Base-by-base conservation (phyloP, 2,113 vertebrate species). In the Chinchilla lanigera region DNA sequence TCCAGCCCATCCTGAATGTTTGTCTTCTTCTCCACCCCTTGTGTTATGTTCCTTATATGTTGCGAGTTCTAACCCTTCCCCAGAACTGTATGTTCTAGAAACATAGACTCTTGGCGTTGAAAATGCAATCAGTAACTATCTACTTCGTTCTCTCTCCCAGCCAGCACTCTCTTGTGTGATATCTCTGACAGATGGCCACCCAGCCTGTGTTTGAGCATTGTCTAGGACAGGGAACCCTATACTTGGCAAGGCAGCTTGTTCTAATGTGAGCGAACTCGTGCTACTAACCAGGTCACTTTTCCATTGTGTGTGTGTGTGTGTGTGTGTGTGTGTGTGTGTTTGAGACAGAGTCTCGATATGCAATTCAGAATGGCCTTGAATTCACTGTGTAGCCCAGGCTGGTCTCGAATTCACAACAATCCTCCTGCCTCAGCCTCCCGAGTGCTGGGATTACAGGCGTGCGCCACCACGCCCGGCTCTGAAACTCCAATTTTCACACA, bases 141-240 rank as follows among this genome's bases (percentile, higher is more conserved):
- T 78, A 56, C 35, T 93, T 91, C 50, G 77, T 94, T 81, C 38
- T 63, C 50, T 52, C 63, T 97, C 38, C 33, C 44, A 47, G 54
- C 69, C 69, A 80, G 58, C 3, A 75, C 13, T 3, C 19, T 96
- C 71, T 63, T 54, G 24, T 56, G 6, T 93, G 54, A 93, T 82
- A 56, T 90, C 54, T 86, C 88, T 91, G 83, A 93, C 90, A 96
- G 82, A 90, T 90, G 95, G 93, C 52, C 41, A 91, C 20, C 14
- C 93, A 96, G 91, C 38, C 94, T 93, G 63, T 96, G 67, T 90
- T 50, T 85, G 75, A 94, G 38, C 88, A 85, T 90, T 56, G 69
- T 81, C 17, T 90, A 95, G 65, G 85, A 90, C 47, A 96, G 35
- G 63, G 85, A 92, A 93, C 44, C 81, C 44, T 97, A 35, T 87